Evolutionary conservation across 2,113 vertebrate species (phyloP).

Genomic region (Amphiprion percula): DNA sequence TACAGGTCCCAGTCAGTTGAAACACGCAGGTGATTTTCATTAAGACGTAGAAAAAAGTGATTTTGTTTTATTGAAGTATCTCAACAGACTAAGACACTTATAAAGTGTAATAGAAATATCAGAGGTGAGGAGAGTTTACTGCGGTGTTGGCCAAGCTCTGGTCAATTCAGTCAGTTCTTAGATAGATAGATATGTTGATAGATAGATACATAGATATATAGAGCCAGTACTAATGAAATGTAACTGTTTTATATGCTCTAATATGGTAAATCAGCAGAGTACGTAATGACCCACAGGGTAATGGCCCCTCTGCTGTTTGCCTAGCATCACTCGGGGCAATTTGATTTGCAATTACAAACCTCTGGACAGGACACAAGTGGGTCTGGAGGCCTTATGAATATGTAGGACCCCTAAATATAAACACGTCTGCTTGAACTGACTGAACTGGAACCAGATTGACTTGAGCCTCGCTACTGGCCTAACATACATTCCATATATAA

Average conservation of each 20-base stretch:
- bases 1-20: slow-evolving; percentile 64
- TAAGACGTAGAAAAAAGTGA: slow-evolving; percentile 77
- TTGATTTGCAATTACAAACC: slow-evolving; percentile 56
- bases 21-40: slow-evolving; percentile 67
- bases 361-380: slow-evolving; percentile 46
- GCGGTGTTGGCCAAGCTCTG: slow-evolving; percentile 57
- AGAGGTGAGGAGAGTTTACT: slow-evolving; percentile 72
- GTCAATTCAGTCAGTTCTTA: slow-evolving; percentile 69
- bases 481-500: slow-evolving; percentile 79
- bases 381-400: slow-evolving; percentile 58
- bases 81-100: slow-evolving; percentile 81
- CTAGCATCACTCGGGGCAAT: slow-evolving; percentile 22
- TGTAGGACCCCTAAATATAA: slow-evolving; percentile 45
- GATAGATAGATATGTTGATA: not conserved
- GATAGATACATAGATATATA: not conserved
- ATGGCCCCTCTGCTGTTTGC: slow-evolving; percentile 37
- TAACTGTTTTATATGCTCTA: slow-evolving; percentile 11
- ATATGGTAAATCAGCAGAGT: slow-evolving; percentile 29
- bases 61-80: slow-evolving; percentile 78
- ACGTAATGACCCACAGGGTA: slow-evolving; percentile 18
- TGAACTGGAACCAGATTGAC: slow-evolving; percentile 65
- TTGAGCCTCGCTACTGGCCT: slow-evolving; percentile 69
- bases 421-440: slow-evolving; percentile 58
- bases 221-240: not conserved
- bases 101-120: slow-evolving; percentile 82